Base-by-base conservation (phyloP, 2,113 vertebrate genomes). In the Shinisaurus crocodilurus region DNA sequence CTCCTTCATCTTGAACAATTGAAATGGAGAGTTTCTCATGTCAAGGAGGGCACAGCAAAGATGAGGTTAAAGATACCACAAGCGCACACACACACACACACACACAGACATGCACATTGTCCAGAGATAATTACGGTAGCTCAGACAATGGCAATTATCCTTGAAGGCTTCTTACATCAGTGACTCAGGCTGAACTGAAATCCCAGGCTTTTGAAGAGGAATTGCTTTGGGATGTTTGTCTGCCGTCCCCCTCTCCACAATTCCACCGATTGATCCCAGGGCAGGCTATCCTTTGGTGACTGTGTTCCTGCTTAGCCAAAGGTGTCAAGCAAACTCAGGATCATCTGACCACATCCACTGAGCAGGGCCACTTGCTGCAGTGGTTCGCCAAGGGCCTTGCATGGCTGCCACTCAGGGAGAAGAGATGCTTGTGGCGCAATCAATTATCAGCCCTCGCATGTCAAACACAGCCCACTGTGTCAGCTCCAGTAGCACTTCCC, bases 401-500 rank as follows among this genome's bases (percentile, higher is more conserved):
- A 15, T 32, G 3, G 75, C 37, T 54, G 43, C 25, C 45, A 32
- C 29, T 69, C 74, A 43, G 25, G 18, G 80, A 45, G 37, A 43
- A 80, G 87, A n/a, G 76, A 20, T 20, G 34, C n/a, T 86, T 69
- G 27, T 8, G 29, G 76, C n/a, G 48, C 32, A 3, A 6, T 40
- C 65, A 72, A 6, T 92, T 87, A 81, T 32, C 86, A 23, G 57
- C 90, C 89, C n/a, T 27, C 34, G 10, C 12, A 75, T 74, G 45
- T 50, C 82, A 72, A 7, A 37, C 83, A 57, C 23, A 57, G 60
- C 65, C 72, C 83, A 90, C 60, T 65, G 0, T 18, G 74, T 88
- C 43, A 27, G 69, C 72, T 91, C 84, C 92, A 93, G 86, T 92
- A 0, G 0, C 82, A 74, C 54, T 84, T 90, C 86, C 57, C 93